Evolutionary conservation across 2,888 invertebrate species (phyloP).

Genomic region (Drosophila limbata): DNA sequence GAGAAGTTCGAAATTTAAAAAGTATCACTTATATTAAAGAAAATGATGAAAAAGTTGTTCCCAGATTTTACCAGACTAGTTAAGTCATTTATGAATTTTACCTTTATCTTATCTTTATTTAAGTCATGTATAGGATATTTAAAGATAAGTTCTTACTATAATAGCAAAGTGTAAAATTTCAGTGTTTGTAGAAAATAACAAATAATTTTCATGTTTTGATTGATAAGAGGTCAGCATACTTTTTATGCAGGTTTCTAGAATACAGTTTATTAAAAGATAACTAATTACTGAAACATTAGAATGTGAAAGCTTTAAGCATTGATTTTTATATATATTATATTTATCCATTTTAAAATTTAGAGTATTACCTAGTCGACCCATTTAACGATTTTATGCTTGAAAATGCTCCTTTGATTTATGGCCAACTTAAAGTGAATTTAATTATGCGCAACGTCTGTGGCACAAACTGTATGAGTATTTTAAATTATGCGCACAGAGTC

Average conservation of each 20-base stretch:
- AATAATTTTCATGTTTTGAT: no score
- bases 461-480: conserved; percentile 31
- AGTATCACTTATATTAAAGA: background rate
- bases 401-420: conserved; percentile 54
- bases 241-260: no score
- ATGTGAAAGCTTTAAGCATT: no score
- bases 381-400: background rate
- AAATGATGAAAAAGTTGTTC: background rate
- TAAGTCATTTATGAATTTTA: background rate
- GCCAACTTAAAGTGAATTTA: conserved; percentile 60
- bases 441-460: conserved; percentile 45
- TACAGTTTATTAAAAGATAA: no score
- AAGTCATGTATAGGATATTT: no score
- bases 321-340: background rate
- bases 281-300: no score
- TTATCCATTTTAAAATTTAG: background rate
- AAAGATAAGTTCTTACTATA: no score
- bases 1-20: background rate
- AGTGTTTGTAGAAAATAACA: no score
- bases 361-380: background rate
- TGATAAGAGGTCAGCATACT: no score
- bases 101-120: background rate
- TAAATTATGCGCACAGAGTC: conserved; percentile 67
- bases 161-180: no score
- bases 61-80: background rate